A percentile compares a stretch with the other conserved stretches of the same genome.
phyloP scores from a whole-genome alignment of 2,113 vertebrate genomes.

The Scopus umbretta region DNA sequence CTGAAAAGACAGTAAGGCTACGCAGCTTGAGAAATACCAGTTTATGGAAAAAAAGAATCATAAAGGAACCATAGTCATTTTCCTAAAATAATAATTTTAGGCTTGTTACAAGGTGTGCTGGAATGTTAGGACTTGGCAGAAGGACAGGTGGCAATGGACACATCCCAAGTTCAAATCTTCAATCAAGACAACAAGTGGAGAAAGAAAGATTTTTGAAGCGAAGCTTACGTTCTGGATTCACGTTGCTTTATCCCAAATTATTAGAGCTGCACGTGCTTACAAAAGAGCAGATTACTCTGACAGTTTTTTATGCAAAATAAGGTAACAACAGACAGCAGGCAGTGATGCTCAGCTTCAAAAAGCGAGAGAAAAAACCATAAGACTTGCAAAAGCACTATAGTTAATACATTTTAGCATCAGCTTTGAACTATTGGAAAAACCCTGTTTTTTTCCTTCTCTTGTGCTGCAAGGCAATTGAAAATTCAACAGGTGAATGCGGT shows the following conservation, averaged over 20 bases:
- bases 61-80: neutral
- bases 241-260: neutral
- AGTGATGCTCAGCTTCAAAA: neutral
- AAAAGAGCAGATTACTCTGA: neutral
- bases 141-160: neutral
- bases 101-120: conserved; percentile 31
- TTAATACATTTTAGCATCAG: neutral
- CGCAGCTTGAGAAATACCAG: neutral
- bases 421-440: neutral
- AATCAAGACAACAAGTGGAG: neutral
- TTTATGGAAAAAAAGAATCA: conserved; percentile 20
- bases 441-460: neutral
- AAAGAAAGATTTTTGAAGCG: neutral
- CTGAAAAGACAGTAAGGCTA: neutral
- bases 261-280: neutral
- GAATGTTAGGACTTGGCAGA: conserved; percentile 12
- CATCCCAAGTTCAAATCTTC: neutral
- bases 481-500: neutral
- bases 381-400: neutral
- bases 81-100: conserved; percentile 30
- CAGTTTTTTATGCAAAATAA: neutral
- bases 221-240: neutral
- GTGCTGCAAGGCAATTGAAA: neutral
- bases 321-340: neutral
- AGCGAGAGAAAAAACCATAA: neutral